phyloP scores from a whole-genome alignment of 1,140 invertebrate species.

The Drosophila takahashii region DNA sequence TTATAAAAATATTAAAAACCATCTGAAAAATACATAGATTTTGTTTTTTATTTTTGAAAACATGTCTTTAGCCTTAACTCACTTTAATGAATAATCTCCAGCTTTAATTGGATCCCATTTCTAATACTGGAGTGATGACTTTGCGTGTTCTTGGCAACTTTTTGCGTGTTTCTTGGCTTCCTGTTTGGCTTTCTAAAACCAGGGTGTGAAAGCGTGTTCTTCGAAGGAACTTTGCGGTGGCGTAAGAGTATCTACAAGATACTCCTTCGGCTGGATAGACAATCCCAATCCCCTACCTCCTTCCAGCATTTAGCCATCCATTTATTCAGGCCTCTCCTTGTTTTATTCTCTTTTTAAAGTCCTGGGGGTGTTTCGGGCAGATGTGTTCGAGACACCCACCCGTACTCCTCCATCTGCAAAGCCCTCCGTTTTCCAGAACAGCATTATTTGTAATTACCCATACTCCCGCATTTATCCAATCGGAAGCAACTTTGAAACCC shows the following conservation, averaged over 20 bases:
- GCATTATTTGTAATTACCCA: slow-evolving; percentile 84
- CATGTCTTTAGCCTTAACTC: too few species aligned
- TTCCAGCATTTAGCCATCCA: slow-evolving; percentile 15
- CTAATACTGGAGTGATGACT: slow-evolving; percentile 1
- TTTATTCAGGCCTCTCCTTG: slow-evolving; percentile 20
- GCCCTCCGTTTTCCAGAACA: slow-evolving; percentile 7
- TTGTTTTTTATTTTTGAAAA: too few species aligned
- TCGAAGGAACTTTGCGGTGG: slow-evolving; percentile 41
- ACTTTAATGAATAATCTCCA: neutral
- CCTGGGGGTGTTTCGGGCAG: slow-evolving; percentile 73
- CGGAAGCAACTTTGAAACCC: slow-evolving; percentile 83
- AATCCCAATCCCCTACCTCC: slow-evolving; percentile 16
- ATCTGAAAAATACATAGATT: too few species aligned
- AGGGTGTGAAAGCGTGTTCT: slow-evolving; percentile 44
- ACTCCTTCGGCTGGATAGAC: slow-evolving; percentile 16
- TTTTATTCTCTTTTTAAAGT: slow-evolving; percentile 6
- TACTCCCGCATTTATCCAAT: slow-evolving; percentile 80
- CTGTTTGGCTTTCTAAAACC: slow-evolving; percentile 22
- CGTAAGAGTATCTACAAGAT: slow-evolving; percentile 25
- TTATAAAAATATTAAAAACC: too few species aligned
- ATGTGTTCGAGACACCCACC: slow-evolving; percentile 41
- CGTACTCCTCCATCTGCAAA: slow-evolving; percentile 19
- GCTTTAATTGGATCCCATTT: neutral
- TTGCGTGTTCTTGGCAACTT: slow-evolving; percentile 14
- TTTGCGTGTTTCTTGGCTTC: slow-evolving; percentile 41